Percentiles rank a stretch among this genome's conserved stretches.
These are phyloP conservation scores for Hyaena hyaena DNA, from an alignment of 2,113 vertebrate genomes.

Conservation along the genomic window DNA sequence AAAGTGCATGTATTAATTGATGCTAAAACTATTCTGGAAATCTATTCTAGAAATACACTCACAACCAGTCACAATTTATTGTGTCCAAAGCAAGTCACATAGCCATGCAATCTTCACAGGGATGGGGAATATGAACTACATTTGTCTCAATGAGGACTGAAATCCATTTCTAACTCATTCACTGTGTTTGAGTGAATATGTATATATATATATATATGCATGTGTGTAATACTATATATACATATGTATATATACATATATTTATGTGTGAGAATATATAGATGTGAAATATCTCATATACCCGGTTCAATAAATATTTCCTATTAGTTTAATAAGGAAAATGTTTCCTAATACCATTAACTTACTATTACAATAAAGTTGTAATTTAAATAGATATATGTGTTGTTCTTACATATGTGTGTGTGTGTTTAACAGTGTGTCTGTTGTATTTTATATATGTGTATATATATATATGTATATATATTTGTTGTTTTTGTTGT, in stretches of 20 bases:
- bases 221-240: too few species aligned
- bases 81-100: neutral
- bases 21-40: neutral
- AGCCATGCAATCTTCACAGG: neutral
- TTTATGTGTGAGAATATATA: neutral
- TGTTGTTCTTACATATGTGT: neutral
- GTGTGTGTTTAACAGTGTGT: neutral
- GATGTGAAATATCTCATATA: neutral
- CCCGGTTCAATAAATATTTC: neutral
- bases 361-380: neutral
- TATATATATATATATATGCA: too few species aligned
- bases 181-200: neutral
- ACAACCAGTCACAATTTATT: neutral
- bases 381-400: neutral
- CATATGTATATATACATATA: too few species aligned
- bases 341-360: neutral
- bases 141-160: neutral
- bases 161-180: neutral
- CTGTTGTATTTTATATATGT: neutral
- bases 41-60: neutral
- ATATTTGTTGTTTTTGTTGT: neutral
- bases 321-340: neutral
- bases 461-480: neutral
- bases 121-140: neutral
- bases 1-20: neutral